phyloP scores from a whole-genome alignment of 2,888 invertebrate species.

The Agrilus biguttatus region DNA sequence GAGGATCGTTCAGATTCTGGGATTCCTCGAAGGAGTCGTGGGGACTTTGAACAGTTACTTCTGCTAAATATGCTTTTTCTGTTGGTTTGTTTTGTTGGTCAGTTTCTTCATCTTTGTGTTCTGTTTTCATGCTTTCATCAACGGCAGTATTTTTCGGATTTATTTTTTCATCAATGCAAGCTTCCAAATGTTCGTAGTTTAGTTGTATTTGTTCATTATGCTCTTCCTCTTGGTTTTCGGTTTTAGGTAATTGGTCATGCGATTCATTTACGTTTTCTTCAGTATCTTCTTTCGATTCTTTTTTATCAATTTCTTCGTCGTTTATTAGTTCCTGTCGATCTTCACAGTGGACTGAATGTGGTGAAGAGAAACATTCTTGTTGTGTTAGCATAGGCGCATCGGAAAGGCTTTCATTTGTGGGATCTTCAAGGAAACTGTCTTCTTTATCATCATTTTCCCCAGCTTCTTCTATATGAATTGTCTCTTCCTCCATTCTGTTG shows the following conservation, averaged over 20 bases:
- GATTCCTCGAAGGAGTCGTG: conserved; percentile 8
- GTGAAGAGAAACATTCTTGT: too few species aligned
- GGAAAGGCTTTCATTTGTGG: background rate
- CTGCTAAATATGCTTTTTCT: background rate
- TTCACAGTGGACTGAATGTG: background rate
- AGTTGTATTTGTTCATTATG: conserved; percentile 8
- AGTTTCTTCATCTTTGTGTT: conserved; percentile 6
- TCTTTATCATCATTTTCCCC: conserved; percentile 5
- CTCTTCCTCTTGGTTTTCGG: conserved; percentile 11
- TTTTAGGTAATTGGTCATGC: background rate
- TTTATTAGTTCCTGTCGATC: background rate
- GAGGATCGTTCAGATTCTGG: conserved; percentile 27
- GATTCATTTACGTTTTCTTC: conserved; percentile 1
- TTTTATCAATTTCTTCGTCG: background rate
- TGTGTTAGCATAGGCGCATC: background rate
- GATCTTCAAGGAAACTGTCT: background rate
- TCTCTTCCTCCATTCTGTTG: conserved; percentile 6
- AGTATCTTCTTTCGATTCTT: background rate
- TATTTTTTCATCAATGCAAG: conserved; percentile 3
- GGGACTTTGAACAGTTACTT: conserved; percentile 1
- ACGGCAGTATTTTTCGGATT: conserved; percentile 9
- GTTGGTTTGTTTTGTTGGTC: background rate
- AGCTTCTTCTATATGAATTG: conserved; percentile 13
- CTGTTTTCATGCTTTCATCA: background rate
- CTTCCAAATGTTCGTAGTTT: conserved; percentile 5